phyloP scores from a whole-genome alignment of 2,797 vertebrate genomes.

The Galago senegalensis region DNA sequence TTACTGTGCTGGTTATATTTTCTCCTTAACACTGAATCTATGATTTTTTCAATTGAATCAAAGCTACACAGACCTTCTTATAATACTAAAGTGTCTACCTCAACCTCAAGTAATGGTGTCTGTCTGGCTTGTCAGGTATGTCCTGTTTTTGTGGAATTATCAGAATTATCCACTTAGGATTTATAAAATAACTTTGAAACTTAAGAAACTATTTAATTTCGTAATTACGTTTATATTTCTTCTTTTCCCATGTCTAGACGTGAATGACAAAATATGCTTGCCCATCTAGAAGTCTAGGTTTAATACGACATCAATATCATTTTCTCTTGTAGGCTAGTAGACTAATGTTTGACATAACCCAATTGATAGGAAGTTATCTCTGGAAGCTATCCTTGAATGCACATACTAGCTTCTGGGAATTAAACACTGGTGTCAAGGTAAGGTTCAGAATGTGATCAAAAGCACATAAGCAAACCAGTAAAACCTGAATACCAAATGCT shows the following conservation, averaged over 20 bases:
- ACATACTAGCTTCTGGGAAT: background rate
- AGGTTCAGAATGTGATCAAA: constrained; percentile 57
- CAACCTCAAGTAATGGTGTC: background rate
- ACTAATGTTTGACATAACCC: constrained; percentile 39
- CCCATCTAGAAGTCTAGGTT: background rate
- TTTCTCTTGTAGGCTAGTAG: constrained; percentile 1
- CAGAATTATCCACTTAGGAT: background rate
- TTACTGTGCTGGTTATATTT: constrained; percentile 1
- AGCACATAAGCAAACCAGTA: background rate
- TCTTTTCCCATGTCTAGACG: constrained; percentile 52
- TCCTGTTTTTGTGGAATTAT: constrained; percentile 14
- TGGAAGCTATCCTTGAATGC: background rate
- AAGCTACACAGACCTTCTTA: background rate
- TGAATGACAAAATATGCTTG: background rate
- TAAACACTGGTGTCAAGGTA: background rate
- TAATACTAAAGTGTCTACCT: background rate
- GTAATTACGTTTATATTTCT: constrained; percentile 14
- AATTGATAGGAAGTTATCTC: background rate
- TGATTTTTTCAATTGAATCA: constrained; percentile 48
- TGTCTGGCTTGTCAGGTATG: background rate
- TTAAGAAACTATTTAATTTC: background rate
- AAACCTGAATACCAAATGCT: constrained; percentile 15
- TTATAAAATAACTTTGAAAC: constrained; percentile 19
- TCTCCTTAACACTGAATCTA: constrained; percentile 47
- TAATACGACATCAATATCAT: background rate